Conservation (phyloP, 2,113 vertebrate species). For the Emydocephalus ijimae region DNA sequence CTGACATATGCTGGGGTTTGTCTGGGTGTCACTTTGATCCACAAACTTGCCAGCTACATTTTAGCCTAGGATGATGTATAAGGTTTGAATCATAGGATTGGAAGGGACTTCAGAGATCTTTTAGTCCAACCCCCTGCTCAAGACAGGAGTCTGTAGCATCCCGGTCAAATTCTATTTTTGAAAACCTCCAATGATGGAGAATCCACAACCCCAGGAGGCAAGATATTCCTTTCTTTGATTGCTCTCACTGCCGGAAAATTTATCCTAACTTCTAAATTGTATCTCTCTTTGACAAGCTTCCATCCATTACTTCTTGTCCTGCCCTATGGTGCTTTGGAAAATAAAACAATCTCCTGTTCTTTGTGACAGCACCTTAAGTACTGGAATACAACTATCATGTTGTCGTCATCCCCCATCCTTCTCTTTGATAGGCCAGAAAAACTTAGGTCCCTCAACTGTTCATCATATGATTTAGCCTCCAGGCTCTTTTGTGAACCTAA, state of each 20-base stretch:
- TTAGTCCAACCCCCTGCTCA: neutral
- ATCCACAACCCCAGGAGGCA: neutral
- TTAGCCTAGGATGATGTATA: neutral
- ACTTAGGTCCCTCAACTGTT: neutral
- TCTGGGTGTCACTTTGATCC: neutral
- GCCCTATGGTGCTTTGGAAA: neutral
- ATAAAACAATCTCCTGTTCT: neutral
- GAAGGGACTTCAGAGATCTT: neutral
- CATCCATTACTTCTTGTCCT: neutral
- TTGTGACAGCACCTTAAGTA: neutral
- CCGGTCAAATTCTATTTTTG: neutral
- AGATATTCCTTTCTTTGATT: neutral
- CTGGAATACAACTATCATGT: neutral
- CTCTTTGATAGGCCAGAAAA: neutral
- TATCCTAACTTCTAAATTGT: neutral
- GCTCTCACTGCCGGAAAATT: neutral
- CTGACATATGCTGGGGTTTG: neutral
- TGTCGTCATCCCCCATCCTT: neutral
- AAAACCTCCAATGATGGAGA: neutral
- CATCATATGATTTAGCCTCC: neutral
- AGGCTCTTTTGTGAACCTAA: neutral
- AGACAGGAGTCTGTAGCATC: neutral
- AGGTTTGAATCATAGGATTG: neutral
- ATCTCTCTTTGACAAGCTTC: neutral
- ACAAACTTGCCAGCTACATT: neutral